A percentile compares a stretch with the other conserved stretches of the same genome.
phyloP scores from a whole-genome alignment of 2,797 vertebrate genomes.

The Clarias fuscus region DNA sequence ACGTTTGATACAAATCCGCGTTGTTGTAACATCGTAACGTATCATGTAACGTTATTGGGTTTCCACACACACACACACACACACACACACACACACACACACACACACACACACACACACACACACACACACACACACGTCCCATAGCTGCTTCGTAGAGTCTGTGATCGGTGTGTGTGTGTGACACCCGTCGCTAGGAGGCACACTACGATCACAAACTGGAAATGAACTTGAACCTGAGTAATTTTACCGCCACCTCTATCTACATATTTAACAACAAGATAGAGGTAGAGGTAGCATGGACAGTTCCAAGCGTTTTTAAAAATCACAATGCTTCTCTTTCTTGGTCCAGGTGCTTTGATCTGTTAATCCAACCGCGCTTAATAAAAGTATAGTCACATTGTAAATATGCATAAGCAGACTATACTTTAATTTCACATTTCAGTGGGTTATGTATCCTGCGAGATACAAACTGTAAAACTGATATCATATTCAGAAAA shows the following conservation, averaged over 20 bases:
- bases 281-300: constrained; percentile 60
- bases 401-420: background rate
- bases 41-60: constrained; percentile 56
- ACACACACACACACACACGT: constrained; percentile 39
- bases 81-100: constrained; percentile 34
- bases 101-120: constrained; percentile 27
- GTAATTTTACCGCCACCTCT: constrained; percentile 75
- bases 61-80: constrained; percentile 36
- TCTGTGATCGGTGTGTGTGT: constrained; percentile 43
- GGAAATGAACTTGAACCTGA: constrained; percentile 85
- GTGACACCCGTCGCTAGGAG: constrained; percentile 86
- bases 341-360: background rate
- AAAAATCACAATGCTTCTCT: constrained; percentile 14
- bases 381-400: constrained; percentile 5
- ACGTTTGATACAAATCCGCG: constrained; percentile 52
- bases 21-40: constrained; percentile 57
- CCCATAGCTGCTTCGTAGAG: constrained; percentile 20
- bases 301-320: constrained; percentile 44
- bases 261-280: constrained; percentile 74
- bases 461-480: too few species aligned
- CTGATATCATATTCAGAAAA: too few species aligned
- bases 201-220: constrained; percentile 94
- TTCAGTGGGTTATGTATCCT: too few species aligned
- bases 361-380: background rate
- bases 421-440: background rate